Conservation (phyloP, 1,140 invertebrate genomes). For the Drosophila littoralis region DNA sequence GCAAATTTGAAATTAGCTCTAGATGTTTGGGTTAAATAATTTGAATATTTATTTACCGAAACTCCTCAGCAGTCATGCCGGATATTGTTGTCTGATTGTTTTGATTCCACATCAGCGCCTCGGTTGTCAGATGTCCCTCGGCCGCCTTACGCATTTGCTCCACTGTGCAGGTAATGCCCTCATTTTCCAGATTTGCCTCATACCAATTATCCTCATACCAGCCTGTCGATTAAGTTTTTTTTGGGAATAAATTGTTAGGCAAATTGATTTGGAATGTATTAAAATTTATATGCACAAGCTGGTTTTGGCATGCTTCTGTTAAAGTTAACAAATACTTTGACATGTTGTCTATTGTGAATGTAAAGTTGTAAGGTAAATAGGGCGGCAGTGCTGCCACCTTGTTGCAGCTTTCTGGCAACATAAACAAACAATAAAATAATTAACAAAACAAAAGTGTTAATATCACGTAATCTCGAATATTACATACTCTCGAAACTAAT, state of each 20-base stretch:
- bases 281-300: not conserved
- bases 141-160: constrained; percentile 97
- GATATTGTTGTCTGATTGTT: constrained; percentile 95
- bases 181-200: constrained; percentile 93
- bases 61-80: constrained; percentile 94
- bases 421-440: too few relatives aligned
- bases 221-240: constrained; percentile 85
- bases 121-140: constrained; percentile 98
- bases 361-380: not conserved
- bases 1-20: too few relatives aligned
- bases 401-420: too few relatives aligned
- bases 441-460: too few relatives aligned
- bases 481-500: too few relatives aligned
- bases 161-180: constrained; percentile 95
- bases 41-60: constrained; percentile 85
- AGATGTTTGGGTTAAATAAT: not conserved
- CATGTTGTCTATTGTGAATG: not conserved
- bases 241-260: too few relatives aligned
- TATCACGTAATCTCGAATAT: too few relatives aligned
- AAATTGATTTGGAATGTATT: too few relatives aligned
- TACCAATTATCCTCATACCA: constrained; percentile 99
- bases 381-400: too few relatives aligned
- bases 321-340: not conserved
- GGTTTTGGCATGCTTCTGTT: not conserved
- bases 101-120: constrained; percentile 99